Base-by-base conservation (phyloP, 2,113 vertebrate species). In the Haliaeetus leucogaster region DNA sequence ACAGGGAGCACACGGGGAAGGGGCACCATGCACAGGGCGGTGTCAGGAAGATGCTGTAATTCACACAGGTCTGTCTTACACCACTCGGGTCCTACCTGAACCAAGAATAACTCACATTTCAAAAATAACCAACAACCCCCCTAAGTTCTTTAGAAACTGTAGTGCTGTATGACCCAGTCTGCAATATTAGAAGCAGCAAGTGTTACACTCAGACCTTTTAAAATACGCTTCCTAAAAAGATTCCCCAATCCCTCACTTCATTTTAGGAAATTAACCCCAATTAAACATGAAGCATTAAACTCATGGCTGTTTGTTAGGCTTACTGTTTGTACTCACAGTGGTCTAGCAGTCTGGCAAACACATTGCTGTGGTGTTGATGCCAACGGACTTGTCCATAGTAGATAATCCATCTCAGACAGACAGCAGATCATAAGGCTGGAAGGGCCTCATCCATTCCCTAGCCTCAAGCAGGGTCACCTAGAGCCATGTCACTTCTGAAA, bases 381-480 rank as follows among this genome's bases (percentile, higher is more conserved):
- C 90, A 72, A 65, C 34, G 76, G 43, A 40, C 56, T 63, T 40
- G 19, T 32, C 52, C 26, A 1, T 68, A 65, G 50, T 14, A 84
- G 53, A 72, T 68, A 93, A 80, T 80, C n/a, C 52, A 66, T 66
- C 81, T 79, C 73, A 76, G 73, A 21, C 52, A 86, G 42, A 3
- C 61, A 59, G 50, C 23, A 89, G 59, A 91, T 84, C 71, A 61
- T 40, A 68, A 76, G 40, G 21, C 79, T 91, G 56, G 65, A 89
- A 85, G 68, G 36, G 40, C 17, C 52, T 87, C 73, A 95, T 94
- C 68, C 26, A 0, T 76, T 68, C 47, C 30, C 32, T 21, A 71
- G 25, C n/a, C 73, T 71, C 47, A 84, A 89, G 47, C 47, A 87
- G 73, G 55, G 86, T 96, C 89, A 89, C 77, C 84, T 93, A 59